A percentile compares a stretch with the other conserved stretches of the same genome.
Conservation (phyloP, 37 sponge, comb jelly and placozoan genomes). For the Agelas oroides region DNA sequence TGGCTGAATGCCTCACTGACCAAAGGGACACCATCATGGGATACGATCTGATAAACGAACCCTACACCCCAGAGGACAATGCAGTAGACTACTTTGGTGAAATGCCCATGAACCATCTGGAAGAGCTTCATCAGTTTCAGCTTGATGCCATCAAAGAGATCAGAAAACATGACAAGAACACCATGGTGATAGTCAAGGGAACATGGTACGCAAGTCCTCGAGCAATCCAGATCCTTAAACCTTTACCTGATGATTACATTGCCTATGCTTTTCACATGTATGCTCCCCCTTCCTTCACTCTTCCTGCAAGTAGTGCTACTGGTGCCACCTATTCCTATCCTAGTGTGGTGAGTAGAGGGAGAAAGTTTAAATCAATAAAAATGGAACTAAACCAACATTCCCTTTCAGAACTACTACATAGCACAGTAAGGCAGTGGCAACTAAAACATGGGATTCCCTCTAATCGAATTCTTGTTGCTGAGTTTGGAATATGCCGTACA, state of each 20-base stretch:
- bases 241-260: constrained; percentile 36
- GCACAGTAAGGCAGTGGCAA: constrained; percentile 40
- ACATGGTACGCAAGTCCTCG: constrained; percentile 30
- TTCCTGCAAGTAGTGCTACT: neutral
- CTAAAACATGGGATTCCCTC: constrained; percentile 14
- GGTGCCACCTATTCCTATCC: neutral
- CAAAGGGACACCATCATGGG: constrained; percentile 32
- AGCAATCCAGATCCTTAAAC: constrained; percentile 25
- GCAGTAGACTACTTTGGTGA: constrained; percentile 33
- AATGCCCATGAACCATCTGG: neutral
- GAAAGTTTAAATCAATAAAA: no score
- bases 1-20: constrained; percentile 27
- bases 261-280: constrained; percentile 59
- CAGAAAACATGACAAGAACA: constrained; percentile 29
- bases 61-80: constrained; percentile 35
- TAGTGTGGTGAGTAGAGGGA: neutral
- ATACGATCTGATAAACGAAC: constrained; percentile 71
- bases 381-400: neutral
- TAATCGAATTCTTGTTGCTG: constrained; percentile 42
- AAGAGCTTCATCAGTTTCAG: constrained; percentile 38
- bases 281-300: constrained; percentile 28
- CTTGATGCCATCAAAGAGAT: constrained; percentile 12
- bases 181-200: constrained; percentile 26
- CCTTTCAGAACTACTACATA: neutral
- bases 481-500: constrained; percentile 56